Evolutionary conservation across 2,113 vertebrate genomes (phyloP), one percentile per base, ranked within the genome.

Genomic region (Spermophilus dauricus): DNA sequence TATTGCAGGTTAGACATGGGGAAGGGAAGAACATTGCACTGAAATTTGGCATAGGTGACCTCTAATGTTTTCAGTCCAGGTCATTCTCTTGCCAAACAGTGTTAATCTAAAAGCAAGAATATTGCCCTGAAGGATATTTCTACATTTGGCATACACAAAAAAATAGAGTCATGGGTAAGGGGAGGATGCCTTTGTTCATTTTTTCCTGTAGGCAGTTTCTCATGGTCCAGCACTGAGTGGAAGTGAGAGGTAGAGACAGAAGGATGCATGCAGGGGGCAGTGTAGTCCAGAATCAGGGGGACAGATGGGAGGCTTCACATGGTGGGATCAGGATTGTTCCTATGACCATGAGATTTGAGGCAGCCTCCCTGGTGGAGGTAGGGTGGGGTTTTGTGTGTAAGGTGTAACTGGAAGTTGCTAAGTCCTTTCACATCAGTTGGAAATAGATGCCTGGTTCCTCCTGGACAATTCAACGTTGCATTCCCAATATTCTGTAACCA

Each of bases 401-500:
- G 28, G 53, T 95, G 53, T 81, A 95, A 26, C 5, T 76, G 73
- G 53, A 97, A 78, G 30, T 78, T 88, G 17, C 42, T 97, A 58
- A 94, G 76, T 63, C 6, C 0, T 13, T 80, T 20, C 18, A 77
- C 45, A 39, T 0, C 39, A 84, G 13, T 92, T 76, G n/a, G 85
- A 80, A 91, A 73, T 53, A 14, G 1, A 73, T 72, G 4, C 9
- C 10, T 42, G 80, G 28, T 83, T 85, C 53, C 85, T 94, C 73
- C 24, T 96, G 81, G 72, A 89, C 30, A 70, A 75, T n/a, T 13
- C 24, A 75, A 76, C 77, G 89, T 2, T 94, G 45, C 77, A 85
- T 93, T 96, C 85, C 70, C 69, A 72, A 72, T 69, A 85, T 37
- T 96, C 56, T 86, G 39, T 30, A 92, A 73, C 91, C 37, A 0